A percentile compares a stretch with the other conserved stretches of the same genome.
Evolutionary conservation across 2,888 invertebrate species (phyloP).

Genomic region (Rhingia campestris): DNA sequence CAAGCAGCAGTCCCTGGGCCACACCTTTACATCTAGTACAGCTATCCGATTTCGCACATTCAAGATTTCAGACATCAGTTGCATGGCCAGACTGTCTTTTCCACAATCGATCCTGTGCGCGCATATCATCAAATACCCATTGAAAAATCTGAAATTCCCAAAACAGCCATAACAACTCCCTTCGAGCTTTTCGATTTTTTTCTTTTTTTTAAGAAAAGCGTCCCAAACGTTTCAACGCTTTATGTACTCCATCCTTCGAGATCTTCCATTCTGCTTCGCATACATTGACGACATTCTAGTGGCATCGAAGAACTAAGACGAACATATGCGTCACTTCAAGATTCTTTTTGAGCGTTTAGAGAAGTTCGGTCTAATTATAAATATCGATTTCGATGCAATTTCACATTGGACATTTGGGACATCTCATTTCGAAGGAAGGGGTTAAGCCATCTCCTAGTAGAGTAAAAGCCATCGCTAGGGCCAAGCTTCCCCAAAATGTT

Average conservation of each 20-base stretch:
- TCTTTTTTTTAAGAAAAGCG: constrained; percentile 78
- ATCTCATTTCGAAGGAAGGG: too few relatives aligned
- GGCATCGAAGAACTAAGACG: constrained; percentile 55
- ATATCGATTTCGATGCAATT: too few relatives aligned
- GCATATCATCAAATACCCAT: constrained; percentile 64
- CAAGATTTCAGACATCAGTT: too few relatives aligned
- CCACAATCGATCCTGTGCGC: constrained; percentile 46
- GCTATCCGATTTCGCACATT: too few relatives aligned
- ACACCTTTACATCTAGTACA: background rate
- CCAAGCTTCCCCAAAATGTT: constrained; percentile 51
- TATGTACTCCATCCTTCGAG: constrained; percentile 76
- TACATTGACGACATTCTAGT: constrained; percentile 77
- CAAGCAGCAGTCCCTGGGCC: background rate
- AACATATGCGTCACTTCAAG: constrained; percentile 70
- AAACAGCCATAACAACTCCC: constrained; percentile 76
- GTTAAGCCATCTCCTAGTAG: too few relatives aligned
- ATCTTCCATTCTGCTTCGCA: constrained; percentile 69
- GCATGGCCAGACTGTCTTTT: constrained; percentile 52
- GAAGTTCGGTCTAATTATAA: too few relatives aligned
- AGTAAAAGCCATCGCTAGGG: too few relatives aligned
- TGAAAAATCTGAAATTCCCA: constrained; percentile 32
- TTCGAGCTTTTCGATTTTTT: constrained; percentile 79
- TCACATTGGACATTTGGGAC: too few relatives aligned
- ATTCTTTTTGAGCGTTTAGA: too few relatives aligned
- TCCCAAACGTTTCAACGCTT: constrained; percentile 79